Evolutionary conservation across 64 coral and sea anemone genomes (phyloP).

Genomic region (Orbicella faveolata): DNA sequence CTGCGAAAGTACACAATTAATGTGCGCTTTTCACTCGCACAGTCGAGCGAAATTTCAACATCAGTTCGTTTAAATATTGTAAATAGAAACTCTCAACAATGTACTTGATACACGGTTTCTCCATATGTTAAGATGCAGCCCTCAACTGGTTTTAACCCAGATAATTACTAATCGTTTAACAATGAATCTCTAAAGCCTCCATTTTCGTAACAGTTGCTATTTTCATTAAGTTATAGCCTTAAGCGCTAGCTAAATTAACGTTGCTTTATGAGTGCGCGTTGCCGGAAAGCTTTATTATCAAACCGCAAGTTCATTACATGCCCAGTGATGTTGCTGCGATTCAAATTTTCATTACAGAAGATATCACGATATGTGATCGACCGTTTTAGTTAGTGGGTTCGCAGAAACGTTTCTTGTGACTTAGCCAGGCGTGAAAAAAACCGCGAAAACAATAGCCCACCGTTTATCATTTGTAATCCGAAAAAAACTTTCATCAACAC

Average conservation of each 20-base stretch:
- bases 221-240: background rate
- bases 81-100: background rate
- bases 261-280: background rate
- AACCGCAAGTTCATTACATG: background rate
- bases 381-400: background rate
- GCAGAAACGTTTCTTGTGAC: background rate
- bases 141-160: background rate
- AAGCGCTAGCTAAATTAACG: background rate
- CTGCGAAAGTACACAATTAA: background rate
- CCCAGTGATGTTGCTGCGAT: background rate
- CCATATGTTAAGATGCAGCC: background rate
- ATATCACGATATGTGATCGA: background rate
- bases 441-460: background rate
- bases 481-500: background rate
- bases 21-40: background rate
- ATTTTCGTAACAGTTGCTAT: background rate
- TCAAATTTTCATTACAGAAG: background rate
- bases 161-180: background rate
- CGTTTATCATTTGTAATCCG: background rate
- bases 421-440: background rate
- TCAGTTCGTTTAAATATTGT: background rate
- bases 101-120: background rate
- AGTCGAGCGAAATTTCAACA: background rate
- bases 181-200: background rate
- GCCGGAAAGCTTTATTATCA: background rate